A percentile compares a stretch with the other conserved stretches of the same genome.
These are phyloP conservation scores for Zaprionus obscuricornis DNA, from an alignment of 2,888 invertebrate species.

Conservation along the genomic window DNA sequence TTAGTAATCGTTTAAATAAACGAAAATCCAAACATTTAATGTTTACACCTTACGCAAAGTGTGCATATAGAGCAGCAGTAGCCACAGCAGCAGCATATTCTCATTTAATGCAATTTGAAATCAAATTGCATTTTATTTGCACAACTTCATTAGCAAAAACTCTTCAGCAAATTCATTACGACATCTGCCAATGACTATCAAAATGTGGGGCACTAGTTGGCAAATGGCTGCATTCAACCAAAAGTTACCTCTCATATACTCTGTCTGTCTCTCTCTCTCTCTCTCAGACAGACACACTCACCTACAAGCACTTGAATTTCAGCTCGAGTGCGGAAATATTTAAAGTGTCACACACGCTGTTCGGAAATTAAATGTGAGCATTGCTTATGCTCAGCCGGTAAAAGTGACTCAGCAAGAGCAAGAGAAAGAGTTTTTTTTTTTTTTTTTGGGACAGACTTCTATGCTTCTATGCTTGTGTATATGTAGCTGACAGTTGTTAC, in stretches of 20 bases:
- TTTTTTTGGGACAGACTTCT: too few relatives aligned
- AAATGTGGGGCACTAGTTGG: conserved; percentile 65
- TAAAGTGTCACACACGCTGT: conserved; percentile 73
- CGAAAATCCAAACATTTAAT: conserved; percentile 10
- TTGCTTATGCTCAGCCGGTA: conserved; percentile 50
- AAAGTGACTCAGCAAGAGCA: conserved; percentile 19
- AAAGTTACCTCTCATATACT: conserved; percentile 32
- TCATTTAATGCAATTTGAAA: conserved; percentile 68
- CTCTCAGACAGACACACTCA: conserved; percentile 24
- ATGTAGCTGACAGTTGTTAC: conserved; percentile 4
- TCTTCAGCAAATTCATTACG: conserved; percentile 71
- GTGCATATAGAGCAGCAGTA: too few relatives aligned
- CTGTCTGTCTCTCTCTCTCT: conserved; percentile 9
- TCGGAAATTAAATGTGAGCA: conserved; percentile 73
- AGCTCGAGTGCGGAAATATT: conserved; percentile 76
- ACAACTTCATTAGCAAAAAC: conserved; percentile 73
- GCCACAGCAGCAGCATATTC: conserved; percentile 29
- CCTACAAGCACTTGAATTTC: conserved; percentile 44
- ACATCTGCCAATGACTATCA: conserved; percentile 68
- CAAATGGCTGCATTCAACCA: conserved; percentile 46
- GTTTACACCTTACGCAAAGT: conserved; percentile 41
- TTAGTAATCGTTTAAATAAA: conserved; percentile 30
- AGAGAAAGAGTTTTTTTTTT: too few relatives aligned
- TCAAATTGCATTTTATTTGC: conserved; percentile 69
- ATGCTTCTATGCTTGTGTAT: too few relatives aligned